Percentiles rank a stretch among this genome's conserved stretches.
phyloP scores from a whole-genome alignment of 1,140 invertebrate species.

The Rhyzopertha dominica region DNA sequence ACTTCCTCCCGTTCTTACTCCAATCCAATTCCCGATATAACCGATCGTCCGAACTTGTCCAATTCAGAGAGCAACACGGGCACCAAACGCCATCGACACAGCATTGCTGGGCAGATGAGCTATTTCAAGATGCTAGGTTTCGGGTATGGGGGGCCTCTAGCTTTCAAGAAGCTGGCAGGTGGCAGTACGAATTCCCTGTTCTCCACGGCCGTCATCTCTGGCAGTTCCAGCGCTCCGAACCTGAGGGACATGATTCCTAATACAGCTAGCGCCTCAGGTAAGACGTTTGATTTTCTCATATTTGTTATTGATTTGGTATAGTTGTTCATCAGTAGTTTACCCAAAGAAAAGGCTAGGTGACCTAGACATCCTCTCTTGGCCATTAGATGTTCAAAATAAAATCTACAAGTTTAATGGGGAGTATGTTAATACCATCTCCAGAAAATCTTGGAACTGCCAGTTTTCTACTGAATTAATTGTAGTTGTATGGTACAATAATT shows the following conservation, averaged over 20 bases:
- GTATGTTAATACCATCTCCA: too few relatives aligned
- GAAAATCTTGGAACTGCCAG: too few relatives aligned
- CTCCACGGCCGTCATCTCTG: conserved; percentile 90
- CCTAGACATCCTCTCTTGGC: too few relatives aligned
- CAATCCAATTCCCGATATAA: conserved; percentile 30
- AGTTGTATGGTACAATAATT: too few relatives aligned
- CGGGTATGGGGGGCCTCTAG: conserved; percentile 53
- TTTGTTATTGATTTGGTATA: conserved; percentile 7
- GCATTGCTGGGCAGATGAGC: conserved; percentile 88
- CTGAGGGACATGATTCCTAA: conserved; percentile 78
- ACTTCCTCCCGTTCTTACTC: conserved; percentile 41
- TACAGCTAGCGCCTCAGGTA: conserved; percentile 66
- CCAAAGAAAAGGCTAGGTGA: too few relatives aligned
- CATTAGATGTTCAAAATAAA: too few relatives aligned
- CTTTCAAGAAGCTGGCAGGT: conserved; percentile 62
- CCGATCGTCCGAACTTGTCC: conserved; percentile 38
- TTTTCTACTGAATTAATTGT: too few relatives aligned
- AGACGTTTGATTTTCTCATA: conserved; percentile 39
- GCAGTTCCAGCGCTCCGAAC: conserved; percentile 85
- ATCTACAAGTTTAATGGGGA: too few relatives aligned
- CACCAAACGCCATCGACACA: conserved; percentile 82
- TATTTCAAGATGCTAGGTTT: conserved; percentile 83
- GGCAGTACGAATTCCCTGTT: conserved; percentile 77
- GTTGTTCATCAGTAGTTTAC: too few relatives aligned
- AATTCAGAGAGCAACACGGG: conserved; percentile 54